phyloP scores from a whole-genome alignment of 2,888 invertebrate genomes.

The Cheilosia grossa region DNA sequence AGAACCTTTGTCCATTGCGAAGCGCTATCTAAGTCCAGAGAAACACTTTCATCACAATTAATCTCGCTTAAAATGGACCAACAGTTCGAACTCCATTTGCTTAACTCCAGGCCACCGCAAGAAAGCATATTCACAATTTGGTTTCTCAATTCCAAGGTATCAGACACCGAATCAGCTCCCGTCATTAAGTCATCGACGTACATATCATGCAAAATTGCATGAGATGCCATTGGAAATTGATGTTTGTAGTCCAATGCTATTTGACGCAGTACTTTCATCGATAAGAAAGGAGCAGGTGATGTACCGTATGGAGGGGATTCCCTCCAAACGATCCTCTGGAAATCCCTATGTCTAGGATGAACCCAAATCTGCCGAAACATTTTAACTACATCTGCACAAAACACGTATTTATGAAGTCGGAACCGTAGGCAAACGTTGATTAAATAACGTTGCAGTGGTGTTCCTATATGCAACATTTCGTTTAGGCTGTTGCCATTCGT shows the following conservation, averaged over 20 bases:
- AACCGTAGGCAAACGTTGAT: too few species aligned
- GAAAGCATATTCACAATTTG: constrained; percentile 3
- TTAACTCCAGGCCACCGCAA: constrained; percentile 22
- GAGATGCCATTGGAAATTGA: background rate
- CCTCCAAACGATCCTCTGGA: constrained; percentile 13
- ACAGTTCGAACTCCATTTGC: constrained; percentile 24
- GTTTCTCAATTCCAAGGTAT: background rate
- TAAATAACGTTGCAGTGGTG: too few species aligned
- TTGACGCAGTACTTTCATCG: background rate
- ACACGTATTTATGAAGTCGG: constrained; percentile 25
- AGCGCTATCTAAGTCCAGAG: constrained; percentile 2
- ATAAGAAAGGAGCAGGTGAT: background rate
- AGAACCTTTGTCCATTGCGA: too few species aligned
- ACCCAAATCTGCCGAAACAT: constrained; percentile 64
- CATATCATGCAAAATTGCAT: background rate
- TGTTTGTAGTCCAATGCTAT: background rate
- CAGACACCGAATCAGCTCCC: constrained; percentile 8
- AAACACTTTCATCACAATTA: background rate
- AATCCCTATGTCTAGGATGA: background rate
- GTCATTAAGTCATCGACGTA: constrained; percentile 8
- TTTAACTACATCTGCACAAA: constrained; percentile 50
- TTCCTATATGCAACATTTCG: too few species aligned
- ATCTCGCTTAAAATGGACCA: background rate
- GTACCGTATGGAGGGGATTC: background rate
- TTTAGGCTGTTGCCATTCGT: too few species aligned